A percentile compares a stretch with the other conserved stretches of the same genome.
These are phyloP conservation scores for Helarctos malayanus DNA, from an alignment of 2,797 vertebrate species.

Conservation along the genomic window DNA sequence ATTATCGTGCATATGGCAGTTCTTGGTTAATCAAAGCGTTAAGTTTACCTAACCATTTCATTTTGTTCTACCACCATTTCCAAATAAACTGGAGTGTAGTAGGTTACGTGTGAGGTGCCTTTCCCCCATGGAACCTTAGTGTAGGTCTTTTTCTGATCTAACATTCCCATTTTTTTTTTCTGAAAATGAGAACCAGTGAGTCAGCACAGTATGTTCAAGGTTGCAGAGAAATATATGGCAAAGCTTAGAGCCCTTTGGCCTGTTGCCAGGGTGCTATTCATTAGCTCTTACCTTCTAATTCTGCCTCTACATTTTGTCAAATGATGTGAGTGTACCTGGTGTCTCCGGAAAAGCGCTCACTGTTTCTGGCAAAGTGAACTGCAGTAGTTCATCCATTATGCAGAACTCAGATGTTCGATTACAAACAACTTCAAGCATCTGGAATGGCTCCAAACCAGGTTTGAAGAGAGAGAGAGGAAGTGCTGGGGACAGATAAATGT, in stretches of 20 bases:
- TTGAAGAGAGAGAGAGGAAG: background rate
- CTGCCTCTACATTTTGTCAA: background rate
- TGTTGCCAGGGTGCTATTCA: background rate
- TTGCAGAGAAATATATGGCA: slow-evolving; percentile 15
- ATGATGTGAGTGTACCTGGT: background rate
- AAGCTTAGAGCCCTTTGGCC: background rate
- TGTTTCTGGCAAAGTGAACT: background rate
- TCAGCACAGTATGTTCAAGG: background rate
- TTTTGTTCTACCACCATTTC: background rate
- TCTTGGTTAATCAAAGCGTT: background rate
- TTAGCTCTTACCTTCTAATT: slow-evolving; percentile 32
- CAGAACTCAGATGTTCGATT: slow-evolving; percentile 24
- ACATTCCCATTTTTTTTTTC: slow-evolving; percentile 26
- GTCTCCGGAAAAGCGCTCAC: background rate
- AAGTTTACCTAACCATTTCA: background rate
- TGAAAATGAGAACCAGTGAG: slow-evolving; percentile 11
- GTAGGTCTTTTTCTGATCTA: background rate
- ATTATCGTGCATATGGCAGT: background rate
- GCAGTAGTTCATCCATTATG: background rate
- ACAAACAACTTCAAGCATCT: background rate
- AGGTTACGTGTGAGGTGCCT: background rate
- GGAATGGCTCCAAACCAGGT: background rate
- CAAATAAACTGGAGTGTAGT: background rate
- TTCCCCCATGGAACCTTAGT: background rate
- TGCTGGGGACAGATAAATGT: background rate